Evolutionary conservation across 2,888 invertebrate species (phyloP), one percentile per base, ranked within the genome.

Genomic region (Thereva nobilitata): DNA sequence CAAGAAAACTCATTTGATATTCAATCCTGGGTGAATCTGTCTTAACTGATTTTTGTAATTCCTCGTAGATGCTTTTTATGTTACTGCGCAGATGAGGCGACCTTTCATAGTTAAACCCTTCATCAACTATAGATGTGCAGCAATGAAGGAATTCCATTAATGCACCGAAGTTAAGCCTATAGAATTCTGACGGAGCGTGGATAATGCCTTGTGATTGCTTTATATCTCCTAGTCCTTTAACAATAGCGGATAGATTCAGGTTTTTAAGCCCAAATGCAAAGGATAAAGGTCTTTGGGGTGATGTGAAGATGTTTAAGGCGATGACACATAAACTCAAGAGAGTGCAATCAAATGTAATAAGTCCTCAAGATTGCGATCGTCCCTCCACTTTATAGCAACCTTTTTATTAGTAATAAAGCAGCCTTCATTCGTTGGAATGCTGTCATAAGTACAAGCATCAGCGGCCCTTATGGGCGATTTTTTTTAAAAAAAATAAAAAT

Each of bases 121-220:
- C 34, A 56, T 23, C 23, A 59, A 44, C 44, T 50, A 64, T 52
- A 64, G 35, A 54, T 64, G 54, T 45, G 64, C 53, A 64, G 37
- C 54, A 38, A 64, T 55, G 47, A 56, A 45, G 59, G 23, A 55
- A 67, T 67, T 42, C 55, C 47, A 57, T 67, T 61, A 63, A 67
- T 67, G 54, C 67, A 63, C 44, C 37, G 47, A 67, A 40, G 45
- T 53, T 63, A 67, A 67, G 55, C 55, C 63, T 45, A 61, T 61
- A 67, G 47, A 63, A 54, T 41, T 47, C 45, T 12, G 10, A 44
- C 41, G 38, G 54, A 42, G 55, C 63, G 61, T 55, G 23, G 34
- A 54, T 67, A 67, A 67, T 67, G 61, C 49, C 41, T 54, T 67
- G 44, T 55, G 45, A 49, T 44, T 64, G 40, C 47, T 47, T 47